These are phyloP conservation scores for Oryzias celebensis DNA, from an alignment of 2,113 vertebrate species.

Conservation along the genomic window DNA sequence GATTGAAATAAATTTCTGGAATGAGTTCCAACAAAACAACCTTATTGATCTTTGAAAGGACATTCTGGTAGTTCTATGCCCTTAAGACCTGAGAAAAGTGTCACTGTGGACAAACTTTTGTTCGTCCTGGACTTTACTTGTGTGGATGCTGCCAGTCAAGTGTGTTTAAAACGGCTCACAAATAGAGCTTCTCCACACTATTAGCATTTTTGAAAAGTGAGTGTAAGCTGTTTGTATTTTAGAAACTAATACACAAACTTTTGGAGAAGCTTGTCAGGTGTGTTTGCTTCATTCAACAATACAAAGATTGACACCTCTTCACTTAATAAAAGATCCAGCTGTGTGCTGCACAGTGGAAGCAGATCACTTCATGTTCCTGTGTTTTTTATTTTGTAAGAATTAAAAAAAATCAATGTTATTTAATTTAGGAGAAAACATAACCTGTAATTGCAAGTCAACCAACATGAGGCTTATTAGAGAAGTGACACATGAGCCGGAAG, in stretches of 20 bases:
- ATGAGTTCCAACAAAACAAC: not conserved
- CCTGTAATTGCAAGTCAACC: conserved; percentile 63
- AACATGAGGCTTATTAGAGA: conserved; percentile 56
- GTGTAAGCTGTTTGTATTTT: conserved; percentile 19
- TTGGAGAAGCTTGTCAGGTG: conserved; percentile 29
- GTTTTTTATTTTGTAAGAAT: conserved; percentile 9
- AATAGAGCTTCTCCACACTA: conserved; percentile 20
- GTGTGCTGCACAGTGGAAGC: conserved; percentile 18
- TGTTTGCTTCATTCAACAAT: conserved; percentile 33
- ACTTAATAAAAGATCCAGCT: conserved; percentile 52
- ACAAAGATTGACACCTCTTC: conserved; percentile 26
- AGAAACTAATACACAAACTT: conserved; percentile 1
- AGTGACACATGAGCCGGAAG: conserved; percentile 44
- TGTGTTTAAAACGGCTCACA: conserved; percentile 17
- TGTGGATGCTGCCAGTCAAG: conserved; percentile 3
- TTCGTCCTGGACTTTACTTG: conserved; percentile 7
- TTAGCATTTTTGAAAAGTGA: conserved; percentile 28
- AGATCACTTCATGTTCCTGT: not conserved
- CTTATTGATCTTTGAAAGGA: not conserved
- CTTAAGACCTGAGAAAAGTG: conserved; percentile 1
- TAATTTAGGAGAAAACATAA: conserved; percentile 26
- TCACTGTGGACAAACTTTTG: not conserved
- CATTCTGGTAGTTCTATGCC: not conserved
- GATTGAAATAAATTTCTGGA: not conserved
- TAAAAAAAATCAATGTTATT: too few species aligned